Evolutionary conservation across 1,140 invertebrate species (phyloP).

Genomic region (Eupristina koningsbergeri): DNA sequence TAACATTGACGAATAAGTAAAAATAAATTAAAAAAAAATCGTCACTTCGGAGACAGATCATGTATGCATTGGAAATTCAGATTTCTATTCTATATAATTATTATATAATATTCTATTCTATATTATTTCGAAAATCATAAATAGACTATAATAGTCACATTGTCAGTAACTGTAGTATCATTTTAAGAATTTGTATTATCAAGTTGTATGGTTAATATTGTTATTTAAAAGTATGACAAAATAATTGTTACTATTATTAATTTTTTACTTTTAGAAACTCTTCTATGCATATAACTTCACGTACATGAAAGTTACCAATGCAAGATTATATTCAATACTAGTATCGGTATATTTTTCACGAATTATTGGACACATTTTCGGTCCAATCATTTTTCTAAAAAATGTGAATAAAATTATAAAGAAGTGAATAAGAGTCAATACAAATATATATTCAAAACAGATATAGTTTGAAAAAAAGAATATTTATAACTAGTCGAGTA

Average conservation of each 20-base stretch:
- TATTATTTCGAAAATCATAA: no score
- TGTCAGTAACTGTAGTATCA: no score
- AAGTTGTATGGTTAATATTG: no score
- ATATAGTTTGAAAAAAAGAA: not conserved
- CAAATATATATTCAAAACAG: conserved; percentile 5
- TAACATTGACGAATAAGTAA: no score
- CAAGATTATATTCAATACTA: conserved; percentile 32
- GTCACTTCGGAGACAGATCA: no score
- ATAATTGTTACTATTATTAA: not conserved
- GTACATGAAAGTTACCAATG: not conserved
- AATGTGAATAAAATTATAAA: conserved; percentile 23
- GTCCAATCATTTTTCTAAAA: conserved; percentile 7
- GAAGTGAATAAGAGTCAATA: not conserved
- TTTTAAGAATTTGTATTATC: no score
- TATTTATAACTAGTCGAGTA: conserved; percentile 1
- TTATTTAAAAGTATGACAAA: not conserved
- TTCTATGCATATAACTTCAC: not conserved
- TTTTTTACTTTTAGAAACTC: not conserved
- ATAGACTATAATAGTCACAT: no score
- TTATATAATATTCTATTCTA: no score
- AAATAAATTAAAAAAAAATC: no score
- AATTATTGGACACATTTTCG: conserved; percentile 10
- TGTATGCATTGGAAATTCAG: no score
- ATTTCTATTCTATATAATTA: no score
- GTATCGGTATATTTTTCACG: conserved; percentile 24